Percentiles rank a stretch among this genome's conserved stretches.
phyloP scores from a whole-genome alignment of 1,140 invertebrate genomes.

The Ceratina japonica region DNA sequence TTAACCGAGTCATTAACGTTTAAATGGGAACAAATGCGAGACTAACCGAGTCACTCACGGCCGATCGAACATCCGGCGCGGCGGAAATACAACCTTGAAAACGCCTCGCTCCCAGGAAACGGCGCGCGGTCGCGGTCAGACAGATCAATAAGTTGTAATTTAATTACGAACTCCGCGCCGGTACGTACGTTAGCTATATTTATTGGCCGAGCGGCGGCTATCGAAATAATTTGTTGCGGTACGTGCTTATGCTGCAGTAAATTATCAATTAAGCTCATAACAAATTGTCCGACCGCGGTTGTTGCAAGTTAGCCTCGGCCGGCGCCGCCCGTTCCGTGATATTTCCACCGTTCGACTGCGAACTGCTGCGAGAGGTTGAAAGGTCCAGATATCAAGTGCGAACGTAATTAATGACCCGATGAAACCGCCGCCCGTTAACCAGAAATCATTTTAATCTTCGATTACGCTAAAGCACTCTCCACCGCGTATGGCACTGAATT shows the following conservation, averaged over 20 bases:
- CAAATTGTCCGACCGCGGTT: conserved; percentile 30
- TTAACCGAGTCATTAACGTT: too few species aligned
- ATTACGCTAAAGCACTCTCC: conserved; percentile 28
- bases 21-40: too few species aligned
- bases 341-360: conserved; percentile 9
- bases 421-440: conserved; percentile 32
- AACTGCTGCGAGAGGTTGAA: conserved; percentile 1
- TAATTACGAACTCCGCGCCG: conserved; percentile 41
- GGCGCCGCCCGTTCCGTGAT: not conserved
- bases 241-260: conserved; percentile 36
- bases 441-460: conserved; percentile 52
- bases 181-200: conserved; percentile 32
- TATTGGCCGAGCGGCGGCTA: conserved; percentile 13
- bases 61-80: not conserved
- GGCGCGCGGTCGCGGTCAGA: conserved; percentile 7
- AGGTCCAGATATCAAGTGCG: conserved; percentile 24
- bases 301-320: not conserved
- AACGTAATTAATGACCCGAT: conserved; percentile 46
- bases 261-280: conserved; percentile 57
- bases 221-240: conserved; percentile 50
- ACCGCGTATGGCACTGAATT: not conserved
- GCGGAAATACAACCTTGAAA: conserved; percentile 15
- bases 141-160: conserved; percentile 59
- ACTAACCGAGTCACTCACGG: not conserved
- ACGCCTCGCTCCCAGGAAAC: not conserved